phyloP scores from a whole-genome alignment of 2,888 invertebrate genomes.

The Rhaphigaster nebulosa region DNA sequence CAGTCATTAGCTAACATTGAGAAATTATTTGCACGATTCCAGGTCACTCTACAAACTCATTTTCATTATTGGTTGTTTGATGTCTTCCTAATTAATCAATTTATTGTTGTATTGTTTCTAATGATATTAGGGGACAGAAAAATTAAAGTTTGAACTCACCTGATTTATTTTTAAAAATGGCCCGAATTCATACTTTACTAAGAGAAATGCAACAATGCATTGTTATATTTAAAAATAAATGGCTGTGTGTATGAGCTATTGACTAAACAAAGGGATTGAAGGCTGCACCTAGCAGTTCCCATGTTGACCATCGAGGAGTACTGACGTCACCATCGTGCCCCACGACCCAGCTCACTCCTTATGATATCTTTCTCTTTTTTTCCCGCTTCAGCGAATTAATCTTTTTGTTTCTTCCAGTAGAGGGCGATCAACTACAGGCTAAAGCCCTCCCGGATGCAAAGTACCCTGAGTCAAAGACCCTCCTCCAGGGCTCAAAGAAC shows the following conservation, averaged over 20 bases:
- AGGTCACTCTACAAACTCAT: too few species aligned
- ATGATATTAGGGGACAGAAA: too few species aligned
- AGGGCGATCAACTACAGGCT: conserved; percentile 2
- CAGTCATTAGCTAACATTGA: too few species aligned
- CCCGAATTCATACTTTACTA: too few species aligned
- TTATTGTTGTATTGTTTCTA: too few species aligned
- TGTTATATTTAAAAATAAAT: not conserved
- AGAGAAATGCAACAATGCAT: too few species aligned
- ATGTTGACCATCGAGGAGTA: not conserved
- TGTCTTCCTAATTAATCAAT: too few species aligned
- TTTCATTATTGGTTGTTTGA: too few species aligned
- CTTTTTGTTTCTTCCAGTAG: not conserved
- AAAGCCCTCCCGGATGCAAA: conserved; percentile 32
- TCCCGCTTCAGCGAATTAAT: not conserved
- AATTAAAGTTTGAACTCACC: too few species aligned
- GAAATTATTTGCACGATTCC: too few species aligned
- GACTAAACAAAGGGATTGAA: not conserved
- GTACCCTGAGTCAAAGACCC: conserved; percentile 1
- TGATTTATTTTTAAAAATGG: too few species aligned
- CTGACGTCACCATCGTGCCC: conserved; percentile 18
- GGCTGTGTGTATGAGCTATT: not conserved
- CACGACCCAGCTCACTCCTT: conserved; percentile 2
- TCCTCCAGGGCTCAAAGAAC: not conserved
- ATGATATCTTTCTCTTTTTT: conserved; percentile 2
- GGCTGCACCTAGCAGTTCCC: not conserved